Conservation (phyloP, 2,797 vertebrate species). For the Taeniopygia guttata region DNA sequence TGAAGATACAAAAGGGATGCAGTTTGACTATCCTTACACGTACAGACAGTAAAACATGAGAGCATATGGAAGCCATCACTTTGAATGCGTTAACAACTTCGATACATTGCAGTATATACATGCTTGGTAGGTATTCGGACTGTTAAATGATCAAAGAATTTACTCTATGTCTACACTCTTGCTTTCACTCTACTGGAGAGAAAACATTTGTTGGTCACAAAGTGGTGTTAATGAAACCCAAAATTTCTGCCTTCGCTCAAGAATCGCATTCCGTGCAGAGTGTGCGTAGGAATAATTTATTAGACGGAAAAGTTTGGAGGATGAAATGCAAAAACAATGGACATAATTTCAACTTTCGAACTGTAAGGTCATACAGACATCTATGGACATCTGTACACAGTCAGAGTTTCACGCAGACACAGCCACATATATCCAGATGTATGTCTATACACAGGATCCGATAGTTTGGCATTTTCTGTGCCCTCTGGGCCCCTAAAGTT, state of each 20-base stretch:
- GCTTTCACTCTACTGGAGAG: constrained; percentile 18
- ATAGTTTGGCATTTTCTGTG: constrained; percentile 61
- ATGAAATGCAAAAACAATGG: constrained; percentile 31
- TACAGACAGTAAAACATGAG: constrained; percentile 50
- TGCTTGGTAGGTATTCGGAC: constrained; percentile 37
- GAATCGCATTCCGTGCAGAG: not conserved
- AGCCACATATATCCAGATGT: constrained; percentile 32
- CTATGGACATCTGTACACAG: not conserved
- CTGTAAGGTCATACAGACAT: constrained; percentile 35
- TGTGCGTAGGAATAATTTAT: constrained; percentile 38
- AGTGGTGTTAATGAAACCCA: not conserved
- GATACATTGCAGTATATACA: constrained; percentile 55
- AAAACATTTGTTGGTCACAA: constrained; percentile 28
- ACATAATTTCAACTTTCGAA: constrained; percentile 45
- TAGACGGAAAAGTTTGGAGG: constrained; percentile 6
- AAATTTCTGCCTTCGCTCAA: not conserved
- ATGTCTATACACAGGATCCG: constrained; percentile 25
- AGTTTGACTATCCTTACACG: constrained; percentile 31
- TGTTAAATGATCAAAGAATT: constrained; percentile 43
- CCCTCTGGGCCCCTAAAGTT: constrained; percentile 68
- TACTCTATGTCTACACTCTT: not conserved
- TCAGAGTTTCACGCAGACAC: constrained; percentile 29
- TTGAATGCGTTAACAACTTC: constrained; percentile 48
- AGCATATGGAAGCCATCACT: constrained; percentile 61
- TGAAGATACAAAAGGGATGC: constrained; percentile 24